A percentile compares a stretch with the other conserved stretches of the same genome.
Conservation (phyloP, 2,113 vertebrate species). For the Zosterops hypoxanthus region DNA sequence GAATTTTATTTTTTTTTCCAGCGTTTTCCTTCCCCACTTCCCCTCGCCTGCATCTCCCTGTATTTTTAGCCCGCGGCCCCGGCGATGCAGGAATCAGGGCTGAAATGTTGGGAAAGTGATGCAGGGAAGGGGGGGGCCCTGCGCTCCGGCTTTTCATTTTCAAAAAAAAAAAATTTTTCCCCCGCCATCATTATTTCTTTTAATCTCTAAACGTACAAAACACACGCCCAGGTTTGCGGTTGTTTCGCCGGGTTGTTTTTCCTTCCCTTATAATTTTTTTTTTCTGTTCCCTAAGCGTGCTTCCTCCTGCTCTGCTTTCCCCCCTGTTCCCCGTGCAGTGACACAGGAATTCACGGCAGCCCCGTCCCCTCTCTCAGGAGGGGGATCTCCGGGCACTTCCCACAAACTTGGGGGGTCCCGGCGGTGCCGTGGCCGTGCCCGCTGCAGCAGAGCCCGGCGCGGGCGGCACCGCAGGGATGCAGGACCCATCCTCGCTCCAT, state of each 20-base stretch:
- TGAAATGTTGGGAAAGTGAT: slow-evolving; percentile 62
- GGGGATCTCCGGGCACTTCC: not conserved
- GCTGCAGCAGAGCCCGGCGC: not conserved
- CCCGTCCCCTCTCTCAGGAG: not conserved
- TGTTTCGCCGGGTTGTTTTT: not conserved
- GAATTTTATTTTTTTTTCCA: not conserved
- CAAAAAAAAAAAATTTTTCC: too few relatives aligned
- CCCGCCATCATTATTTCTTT: not conserved
- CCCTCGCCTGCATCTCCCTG: not conserved
- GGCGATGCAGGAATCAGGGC: slow-evolving; percentile 56
- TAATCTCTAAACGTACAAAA: not conserved
- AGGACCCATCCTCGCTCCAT: not conserved
- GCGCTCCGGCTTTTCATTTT: not conserved
- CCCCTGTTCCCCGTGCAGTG: not conserved
- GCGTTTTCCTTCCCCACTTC: not conserved
- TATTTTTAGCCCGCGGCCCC: slow-evolving; percentile 48
- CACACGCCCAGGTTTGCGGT: not conserved
- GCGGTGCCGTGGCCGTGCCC: not conserved
- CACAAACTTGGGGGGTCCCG: slow-evolving; percentile 29
- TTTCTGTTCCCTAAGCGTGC: not conserved
- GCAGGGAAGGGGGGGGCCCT: slow-evolving; percentile 3
- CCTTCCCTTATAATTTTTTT: not conserved
- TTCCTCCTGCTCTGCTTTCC: not conserved
- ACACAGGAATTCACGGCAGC: not conserved
- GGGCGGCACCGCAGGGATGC: not conserved